Conservation (phyloP, 2,888 invertebrate species). For the Cancer borealis region DNA sequence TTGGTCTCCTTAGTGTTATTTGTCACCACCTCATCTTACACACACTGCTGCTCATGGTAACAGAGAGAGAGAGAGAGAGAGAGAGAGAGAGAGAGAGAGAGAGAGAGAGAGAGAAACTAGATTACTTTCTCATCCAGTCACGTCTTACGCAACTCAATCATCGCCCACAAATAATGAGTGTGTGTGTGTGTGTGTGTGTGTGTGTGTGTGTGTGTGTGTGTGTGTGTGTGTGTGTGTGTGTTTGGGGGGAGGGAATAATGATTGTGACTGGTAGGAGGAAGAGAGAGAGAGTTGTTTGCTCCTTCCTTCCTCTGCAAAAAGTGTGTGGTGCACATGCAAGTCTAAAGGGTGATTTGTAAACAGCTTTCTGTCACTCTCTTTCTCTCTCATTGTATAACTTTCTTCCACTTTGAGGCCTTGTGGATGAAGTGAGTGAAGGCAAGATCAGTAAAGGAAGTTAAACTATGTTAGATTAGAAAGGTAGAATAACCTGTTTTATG, state of each 20-base stretch:
- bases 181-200: background rate
- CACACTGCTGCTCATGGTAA: background rate
- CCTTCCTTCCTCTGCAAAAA: background rate
- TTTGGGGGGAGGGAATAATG: background rate
- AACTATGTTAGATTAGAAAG: background rate
- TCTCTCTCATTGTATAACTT: background rate
- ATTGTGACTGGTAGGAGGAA: background rate
- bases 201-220: no score
- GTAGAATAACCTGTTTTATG: background rate
- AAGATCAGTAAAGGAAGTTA: background rate
- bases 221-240: no score
- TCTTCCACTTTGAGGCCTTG: background rate
- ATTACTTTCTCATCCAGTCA: conserved; percentile 8
- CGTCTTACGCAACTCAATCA: background rate
- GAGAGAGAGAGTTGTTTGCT: background rate
- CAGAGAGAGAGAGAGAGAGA: background rate
- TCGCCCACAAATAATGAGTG: background rate
- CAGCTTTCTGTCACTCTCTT: background rate
- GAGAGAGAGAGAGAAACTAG: background rate
- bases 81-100: background rate
- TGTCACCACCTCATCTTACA: background rate
- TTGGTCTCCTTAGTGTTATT: background rate
- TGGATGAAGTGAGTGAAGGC: background rate
- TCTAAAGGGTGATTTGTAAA: background rate
- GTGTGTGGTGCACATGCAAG: background rate